A percentile compares a stretch with the other conserved stretches of the same genome.
Evolutionary conservation across 2,888 invertebrate species (phyloP).

Genomic region (Tetropium fuscum): DNA sequence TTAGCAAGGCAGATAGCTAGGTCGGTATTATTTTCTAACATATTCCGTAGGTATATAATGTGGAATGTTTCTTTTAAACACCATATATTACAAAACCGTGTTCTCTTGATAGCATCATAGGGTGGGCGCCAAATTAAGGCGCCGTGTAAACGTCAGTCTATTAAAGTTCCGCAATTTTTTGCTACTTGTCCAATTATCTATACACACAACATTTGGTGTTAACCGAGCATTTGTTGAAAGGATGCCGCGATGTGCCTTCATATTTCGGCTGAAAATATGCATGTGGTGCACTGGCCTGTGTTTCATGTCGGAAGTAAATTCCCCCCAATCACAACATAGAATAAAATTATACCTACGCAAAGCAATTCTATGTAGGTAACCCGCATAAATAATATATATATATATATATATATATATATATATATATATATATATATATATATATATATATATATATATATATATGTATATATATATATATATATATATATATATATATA

Average conservation of each 20-base stretch:
- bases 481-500: too few relatives aligned
- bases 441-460: too few relatives aligned
- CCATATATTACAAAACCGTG: neutral
- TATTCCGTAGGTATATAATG: too few relatives aligned
- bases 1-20: too few relatives aligned
- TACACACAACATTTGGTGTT: slow-evolving; percentile 49
- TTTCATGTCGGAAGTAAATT: neutral
- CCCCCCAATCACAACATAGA: too few relatives aligned
- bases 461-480: too few relatives aligned
- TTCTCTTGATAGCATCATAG: neutral
- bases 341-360: too few relatives aligned
- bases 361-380: too few relatives aligned
- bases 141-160: slow-evolving; percentile 11
- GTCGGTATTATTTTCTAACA: too few relatives aligned
- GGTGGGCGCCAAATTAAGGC: slow-evolving; percentile 3
- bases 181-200: slow-evolving; percentile 25
- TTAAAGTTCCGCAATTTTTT: slow-evolving; percentile 27
- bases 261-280: slow-evolving; percentile 11
- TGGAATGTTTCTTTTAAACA: neutral
- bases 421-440: too few relatives aligned
- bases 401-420: too few relatives aligned
- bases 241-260: slow-evolving; percentile 18
- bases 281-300: slow-evolving; percentile 11
- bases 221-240: slow-evolving; percentile 50
- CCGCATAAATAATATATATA: too few relatives aligned